Conservation (phyloP, 2,888 invertebrate species). For the Bursaphelenchus okinawaensis region DNA sequence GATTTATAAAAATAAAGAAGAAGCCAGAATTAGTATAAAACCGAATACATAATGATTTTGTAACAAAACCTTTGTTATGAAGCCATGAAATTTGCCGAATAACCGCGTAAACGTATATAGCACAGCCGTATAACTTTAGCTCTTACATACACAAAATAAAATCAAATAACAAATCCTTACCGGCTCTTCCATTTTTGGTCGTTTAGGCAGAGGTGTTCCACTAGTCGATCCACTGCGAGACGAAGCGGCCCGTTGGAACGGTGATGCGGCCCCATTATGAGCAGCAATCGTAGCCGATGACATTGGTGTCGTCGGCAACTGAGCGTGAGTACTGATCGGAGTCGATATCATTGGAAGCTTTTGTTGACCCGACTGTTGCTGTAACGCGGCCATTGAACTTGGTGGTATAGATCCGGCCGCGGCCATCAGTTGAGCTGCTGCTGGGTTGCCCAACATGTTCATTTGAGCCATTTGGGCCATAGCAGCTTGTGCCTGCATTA, state of each 20-base stretch:
- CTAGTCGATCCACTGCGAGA: not conserved
- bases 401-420: not conserved
- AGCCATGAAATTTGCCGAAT: too few species aligned
- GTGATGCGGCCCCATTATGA: not conserved
- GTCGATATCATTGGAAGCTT: not conserved
- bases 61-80: too few species aligned
- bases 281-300: not conserved
- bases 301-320: not conserved
- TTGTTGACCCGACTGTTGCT: not conserved
- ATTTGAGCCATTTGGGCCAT: not conserved
- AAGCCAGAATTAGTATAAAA: too few species aligned
- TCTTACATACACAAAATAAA: too few species aligned
- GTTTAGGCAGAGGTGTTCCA: not conserved
- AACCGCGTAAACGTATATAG: too few species aligned
- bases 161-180: too few species aligned
- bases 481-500: not conserved
- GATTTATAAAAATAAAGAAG: too few species aligned
- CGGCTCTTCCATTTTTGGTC: not conserved
- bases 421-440: not conserved
- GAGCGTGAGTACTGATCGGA: not conserved
- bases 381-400: not conserved
- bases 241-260: not conserved
- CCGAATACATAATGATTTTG: too few species aligned
- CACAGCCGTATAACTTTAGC: too few species aligned
- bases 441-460: not conserved